Conservation (phyloP, 1,140 invertebrate species). For the Drosophila kurseongensis region DNA sequence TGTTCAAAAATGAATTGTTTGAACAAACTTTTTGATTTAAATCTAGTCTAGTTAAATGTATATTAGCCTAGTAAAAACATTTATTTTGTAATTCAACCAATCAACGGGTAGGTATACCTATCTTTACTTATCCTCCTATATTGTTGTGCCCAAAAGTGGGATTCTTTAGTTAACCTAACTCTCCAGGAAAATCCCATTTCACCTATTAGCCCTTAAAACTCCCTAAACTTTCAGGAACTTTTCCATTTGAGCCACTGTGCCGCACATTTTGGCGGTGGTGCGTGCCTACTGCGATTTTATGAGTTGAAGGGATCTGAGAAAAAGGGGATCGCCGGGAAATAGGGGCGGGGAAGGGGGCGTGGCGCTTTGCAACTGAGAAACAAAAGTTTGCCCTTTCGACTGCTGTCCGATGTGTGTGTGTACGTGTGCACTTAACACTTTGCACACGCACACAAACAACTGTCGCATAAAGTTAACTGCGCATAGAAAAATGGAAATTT, state of each 20-base stretch:
- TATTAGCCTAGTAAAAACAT: too few relatives aligned
- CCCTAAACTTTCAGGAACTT: neutral
- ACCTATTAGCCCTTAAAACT: neutral
- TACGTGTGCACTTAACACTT: constrained; percentile 42
- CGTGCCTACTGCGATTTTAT: constrained; percentile 67
- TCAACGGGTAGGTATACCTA: too few relatives aligned
- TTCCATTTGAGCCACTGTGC: constrained; percentile 35
- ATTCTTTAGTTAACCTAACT: neutral
- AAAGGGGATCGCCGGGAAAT: neutral
- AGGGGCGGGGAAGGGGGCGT: neutral
- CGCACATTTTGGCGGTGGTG: constrained; percentile 38
- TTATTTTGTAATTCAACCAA: too few relatives aligned
- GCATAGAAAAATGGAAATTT: constrained; percentile 80
- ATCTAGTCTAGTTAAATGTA: too few relatives aligned
- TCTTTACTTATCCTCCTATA: too few relatives aligned
- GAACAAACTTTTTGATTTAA: too few relatives aligned
- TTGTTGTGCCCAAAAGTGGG: neutral
- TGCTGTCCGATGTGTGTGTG: constrained; percentile 34
- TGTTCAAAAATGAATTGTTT: too few relatives aligned
- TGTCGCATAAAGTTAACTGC: constrained; percentile 81
- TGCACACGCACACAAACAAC: constrained; percentile 56
- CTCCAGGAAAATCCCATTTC: neutral
- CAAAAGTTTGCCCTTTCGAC: constrained; percentile 70
- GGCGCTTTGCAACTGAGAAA: constrained; percentile 40
- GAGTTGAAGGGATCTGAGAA: constrained; percentile 15